These are phyloP conservation scores for Trachymyrmex cornetzi DNA, from an alignment of 1,140 invertebrate genomes.

Conservation along the genomic window DNA sequence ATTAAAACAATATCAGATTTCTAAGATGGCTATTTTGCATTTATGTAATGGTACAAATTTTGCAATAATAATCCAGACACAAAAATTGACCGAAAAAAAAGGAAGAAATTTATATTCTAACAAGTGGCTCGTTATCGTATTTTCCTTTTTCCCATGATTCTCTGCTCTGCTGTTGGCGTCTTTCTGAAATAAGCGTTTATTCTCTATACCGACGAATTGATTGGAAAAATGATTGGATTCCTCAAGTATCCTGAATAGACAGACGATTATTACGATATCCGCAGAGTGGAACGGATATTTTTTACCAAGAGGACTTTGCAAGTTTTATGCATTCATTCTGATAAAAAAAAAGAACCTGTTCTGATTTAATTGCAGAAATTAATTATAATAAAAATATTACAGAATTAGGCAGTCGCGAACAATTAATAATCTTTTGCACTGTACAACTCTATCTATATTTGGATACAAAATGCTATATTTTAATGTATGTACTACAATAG, in stretches of 20 bases:
- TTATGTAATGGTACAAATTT: not conserved
- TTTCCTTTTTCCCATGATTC: slow-evolving; percentile 8
- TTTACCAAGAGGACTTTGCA: not conserved
- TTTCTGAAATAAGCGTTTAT: slow-evolving; percentile 35
- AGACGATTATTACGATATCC: not conserved
- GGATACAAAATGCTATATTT: too few species aligned
- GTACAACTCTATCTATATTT: too few species aligned
- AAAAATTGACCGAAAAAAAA: not conserved
- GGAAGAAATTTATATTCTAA: slow-evolving; percentile 47
- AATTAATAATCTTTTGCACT: too few species aligned
- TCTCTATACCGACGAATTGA: slow-evolving; percentile 25
- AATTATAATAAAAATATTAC: not conserved
- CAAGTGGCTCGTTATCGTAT: slow-evolving; percentile 49
- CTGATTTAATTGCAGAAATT: not conserved
- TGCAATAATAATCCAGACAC: not conserved
- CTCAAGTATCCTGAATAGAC: slow-evolving; percentile 4
- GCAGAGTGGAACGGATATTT: not conserved
- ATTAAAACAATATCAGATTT: not conserved
- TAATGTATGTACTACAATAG: too few species aligned
- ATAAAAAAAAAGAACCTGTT: not conserved
- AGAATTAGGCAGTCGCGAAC: not conserved
- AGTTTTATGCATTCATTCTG: not conserved
- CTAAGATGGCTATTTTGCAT: not conserved
- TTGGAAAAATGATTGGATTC: slow-evolving; percentile 42
- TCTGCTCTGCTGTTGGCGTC: not conserved